These are phyloP conservation scores for Zeugodacus cucurbitae DNA, from an alignment of 1,140 invertebrate genomes.

Conservation along the genomic window DNA sequence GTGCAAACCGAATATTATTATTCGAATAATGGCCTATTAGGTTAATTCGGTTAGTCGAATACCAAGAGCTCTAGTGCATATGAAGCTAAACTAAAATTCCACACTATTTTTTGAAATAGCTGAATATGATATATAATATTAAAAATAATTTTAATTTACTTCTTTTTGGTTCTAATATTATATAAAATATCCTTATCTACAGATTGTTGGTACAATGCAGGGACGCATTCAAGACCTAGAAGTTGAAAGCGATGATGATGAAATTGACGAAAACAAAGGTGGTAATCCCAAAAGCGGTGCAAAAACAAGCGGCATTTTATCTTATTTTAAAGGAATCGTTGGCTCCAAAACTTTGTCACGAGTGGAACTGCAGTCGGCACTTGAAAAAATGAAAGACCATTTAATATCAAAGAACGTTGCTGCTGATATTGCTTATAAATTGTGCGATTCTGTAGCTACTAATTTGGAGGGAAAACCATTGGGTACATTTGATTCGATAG, in stretches of 20 bases:
- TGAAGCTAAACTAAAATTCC: too few species aligned
- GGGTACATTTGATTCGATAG: slow-evolving; percentile 93
- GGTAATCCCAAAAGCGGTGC: slow-evolving; percentile 59
- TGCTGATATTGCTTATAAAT: slow-evolving; percentile 91
- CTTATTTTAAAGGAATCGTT: slow-evolving; percentile 87
- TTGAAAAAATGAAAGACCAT: slow-evolving; percentile 97
- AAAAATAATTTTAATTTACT: too few species aligned
- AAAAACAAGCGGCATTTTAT: slow-evolving; percentile 76
- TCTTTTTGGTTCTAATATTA: too few species aligned
- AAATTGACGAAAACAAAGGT: slow-evolving; percentile 68
- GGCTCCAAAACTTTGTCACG: slow-evolving; percentile 82
- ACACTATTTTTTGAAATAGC: too few species aligned
- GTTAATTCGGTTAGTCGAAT: too few species aligned
- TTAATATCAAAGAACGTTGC: slow-evolving; percentile 98
- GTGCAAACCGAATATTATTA: too few species aligned
- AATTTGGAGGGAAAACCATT: slow-evolving; percentile 94
- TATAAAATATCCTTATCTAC: slow-evolving; percentile 46
- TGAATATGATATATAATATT: too few species aligned
- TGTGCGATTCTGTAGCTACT: slow-evolving; percentile 93
- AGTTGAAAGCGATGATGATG: slow-evolving; percentile 72
- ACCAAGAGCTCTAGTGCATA: too few species aligned
- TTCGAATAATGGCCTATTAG: too few species aligned
- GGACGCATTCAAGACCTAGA: slow-evolving; percentile 78
- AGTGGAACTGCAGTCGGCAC: slow-evolving; percentile 82
- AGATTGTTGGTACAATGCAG: slow-evolving; percentile 86